Evolutionary conservation across 1,140 invertebrate genomes (phyloP), one percentile per base, ranked within the genome.

Genomic region (Gryllus bimaculatus): DNA sequence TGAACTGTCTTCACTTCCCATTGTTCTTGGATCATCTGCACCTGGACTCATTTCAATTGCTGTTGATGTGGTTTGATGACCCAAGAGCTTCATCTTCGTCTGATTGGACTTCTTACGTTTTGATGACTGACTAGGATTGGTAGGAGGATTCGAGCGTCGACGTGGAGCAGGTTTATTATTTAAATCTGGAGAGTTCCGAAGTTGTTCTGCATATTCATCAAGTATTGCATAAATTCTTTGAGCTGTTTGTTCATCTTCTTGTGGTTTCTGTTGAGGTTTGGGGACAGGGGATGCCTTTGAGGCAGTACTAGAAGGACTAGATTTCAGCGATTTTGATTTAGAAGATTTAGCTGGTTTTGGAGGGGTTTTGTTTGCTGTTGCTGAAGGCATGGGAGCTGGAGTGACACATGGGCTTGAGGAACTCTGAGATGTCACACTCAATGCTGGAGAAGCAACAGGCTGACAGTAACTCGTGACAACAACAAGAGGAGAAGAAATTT

Each of bases 91-190:
- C 73, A 88, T 84, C 85, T 90, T 90, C 15, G 86, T 85, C 48
- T 90, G 89, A 3, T 89, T 89, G 49, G 90, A 91, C 82, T 93
- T 94, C 84, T 93, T 93, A 13, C 92, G 86, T 82, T 93, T 93
- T 0, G 92, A 90, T 8, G 90, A 89, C 66, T 92, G 88, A 81
- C 88, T 89, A 8, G 92, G 91, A 86, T 92, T 93, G 0, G 91
- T 90, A 0, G 92, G 92, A 8, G 91, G 92, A 84, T 94, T 93
- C 0, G 92, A 91, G 78, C 92, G 87, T 83, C 92, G 87, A 80
- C 92, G 86, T 0, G 92, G 93, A 3, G 93, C 93, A 0, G 93
- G 93, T 84, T 94, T 95, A 84, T 94, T 93, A 83, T 94, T 94
- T 20, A 92, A 82, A 84, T 94, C 93, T 0, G 93, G 93, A 8